phyloP scores from a whole-genome alignment of 2,888 invertebrate genomes.

The Unio delphinus region DNA sequence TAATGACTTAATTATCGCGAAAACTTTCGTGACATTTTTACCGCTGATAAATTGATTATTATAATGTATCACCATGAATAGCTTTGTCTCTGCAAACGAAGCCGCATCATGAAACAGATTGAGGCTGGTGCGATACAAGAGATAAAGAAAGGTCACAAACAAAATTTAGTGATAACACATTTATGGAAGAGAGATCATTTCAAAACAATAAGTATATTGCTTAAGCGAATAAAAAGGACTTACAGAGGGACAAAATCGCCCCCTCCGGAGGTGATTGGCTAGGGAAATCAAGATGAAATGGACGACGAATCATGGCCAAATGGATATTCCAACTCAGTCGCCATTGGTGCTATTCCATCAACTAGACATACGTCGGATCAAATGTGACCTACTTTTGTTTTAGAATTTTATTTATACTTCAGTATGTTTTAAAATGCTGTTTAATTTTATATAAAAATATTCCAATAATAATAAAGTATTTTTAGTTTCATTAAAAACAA shows the following conservation, averaged over 20 bases:
- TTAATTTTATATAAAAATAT: too few species aligned
- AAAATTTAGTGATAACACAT: too few species aligned
- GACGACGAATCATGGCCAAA: constrained; percentile 78
- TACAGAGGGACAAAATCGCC: constrained; percentile 78
- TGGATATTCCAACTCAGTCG: constrained; percentile 40
- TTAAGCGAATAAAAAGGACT: constrained; percentile 74
- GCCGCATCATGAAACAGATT: too few species aligned
- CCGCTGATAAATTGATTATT: too few species aligned
- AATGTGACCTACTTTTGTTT: constrained; percentile 1
- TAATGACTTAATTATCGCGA: too few species aligned
- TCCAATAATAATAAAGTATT: neutral
- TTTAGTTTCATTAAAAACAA: neutral
- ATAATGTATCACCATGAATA: too few species aligned
- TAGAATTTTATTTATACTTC: neutral
- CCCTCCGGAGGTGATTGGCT: constrained; percentile 85
- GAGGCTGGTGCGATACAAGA: too few species aligned
- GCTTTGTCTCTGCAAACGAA: too few species aligned
- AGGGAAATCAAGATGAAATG: constrained; percentile 83
- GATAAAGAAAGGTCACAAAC: too few species aligned
- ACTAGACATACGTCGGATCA: neutral
- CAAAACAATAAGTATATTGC: too few species aligned
- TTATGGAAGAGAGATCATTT: too few species aligned
- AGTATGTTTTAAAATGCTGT: neutral
- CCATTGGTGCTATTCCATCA: constrained; percentile 58
- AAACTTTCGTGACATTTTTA: too few species aligned